Evolutionary conservation across 2,113 vertebrate species (phyloP), one percentile per base, ranked within the genome.

Genomic region (Herpetotheres cachinnans): DNA sequence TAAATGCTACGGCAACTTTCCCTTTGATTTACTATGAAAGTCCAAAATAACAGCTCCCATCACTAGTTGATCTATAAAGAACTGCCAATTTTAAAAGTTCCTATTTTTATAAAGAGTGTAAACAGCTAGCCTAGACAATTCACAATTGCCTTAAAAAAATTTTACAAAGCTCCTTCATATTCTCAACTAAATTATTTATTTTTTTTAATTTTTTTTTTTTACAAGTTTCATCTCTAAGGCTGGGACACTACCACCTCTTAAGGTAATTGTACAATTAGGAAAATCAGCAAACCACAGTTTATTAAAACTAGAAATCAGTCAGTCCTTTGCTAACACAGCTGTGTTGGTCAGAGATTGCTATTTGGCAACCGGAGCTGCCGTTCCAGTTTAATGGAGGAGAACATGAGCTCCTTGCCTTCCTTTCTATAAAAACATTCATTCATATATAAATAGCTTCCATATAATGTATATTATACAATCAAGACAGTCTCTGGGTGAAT

Each of bases 141-240:
- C 96, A 96, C 96, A 92, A 96, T 96, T 96, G 78, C 91, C 89
- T 97, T 97, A 36, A 42, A 82, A 96, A 92, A 67, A 47, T 79
- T 97, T 97, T 98, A 98, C 98, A 98, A 97, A 98, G 97, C 95
- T 98, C 98, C 98, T 98, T 98, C 97, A 98, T 98, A 83, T 96
- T 96, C 95, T 97, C 97, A 97, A 93, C 96, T 97, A 97, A 97
- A 54, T 80, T 7, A 4, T 52, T 62, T 3, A 47, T 76, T 67
- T 44, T 36, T 10, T 40, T 78, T 32, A 18, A 26, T 44, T 17
- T 12, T 25, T 25, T 36, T 73, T 91, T 90, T 90, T 92, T 22
- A 89, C 61, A 87, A 91, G 90, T 79, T 82, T 44, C 46, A 70
- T 70, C 86, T 80, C 85, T 91, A 93, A 81, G 88, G 80, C 86